A percentile compares a stretch with the other conserved stretches of the same genome.
Conservation (phyloP, 2,113 vertebrate species). For the Rattus norvegicus region GRCr8 NC_086019.1:86817501-86818000, state of each 20-base stretch:
- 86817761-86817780: neutral
- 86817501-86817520: neutral
- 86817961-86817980: too few species aligned
- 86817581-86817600: too few species aligned
- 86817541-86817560: neutral
- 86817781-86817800: neutral
- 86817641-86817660: neutral
- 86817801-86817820: too few species aligned
- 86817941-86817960: neutral
- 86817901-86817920: neutral
- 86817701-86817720: neutral
- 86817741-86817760: neutral
- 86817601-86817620: neutral
- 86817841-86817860: neutral
- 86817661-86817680: neutral
- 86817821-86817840: too few species aligned
- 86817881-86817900: neutral
- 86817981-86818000: neutral
- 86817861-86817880: neutral
- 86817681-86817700: neutral
- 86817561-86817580: neutral
- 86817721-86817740: neutral
- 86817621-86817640: accelerated
- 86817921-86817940: neutral
- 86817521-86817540: neutral